Conservation (phyloP, 2,113 vertebrate species). For the Sinocyclocheilus anophthalmus region DNA sequence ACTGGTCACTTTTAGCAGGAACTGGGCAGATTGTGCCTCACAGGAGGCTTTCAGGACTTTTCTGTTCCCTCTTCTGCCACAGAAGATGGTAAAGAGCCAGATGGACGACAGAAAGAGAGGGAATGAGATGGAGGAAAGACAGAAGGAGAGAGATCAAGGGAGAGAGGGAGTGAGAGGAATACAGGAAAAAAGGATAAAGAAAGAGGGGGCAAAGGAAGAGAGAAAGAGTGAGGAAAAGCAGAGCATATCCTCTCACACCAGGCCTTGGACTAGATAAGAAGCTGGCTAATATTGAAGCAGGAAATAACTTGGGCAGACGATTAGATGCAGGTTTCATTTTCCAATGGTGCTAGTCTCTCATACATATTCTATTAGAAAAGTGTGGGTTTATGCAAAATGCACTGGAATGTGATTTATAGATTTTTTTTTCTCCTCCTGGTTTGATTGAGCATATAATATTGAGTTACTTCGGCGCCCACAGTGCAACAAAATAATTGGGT, state of each 20-base stretch:
- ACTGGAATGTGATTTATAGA: slow-evolving; percentile 57
- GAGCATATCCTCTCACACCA: slow-evolving; percentile 43
- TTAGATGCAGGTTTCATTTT: slow-evolving; percentile 60
- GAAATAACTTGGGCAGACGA: slow-evolving; percentile 60
- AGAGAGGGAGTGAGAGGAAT: background rate
- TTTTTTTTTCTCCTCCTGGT: slow-evolving; percentile 28
- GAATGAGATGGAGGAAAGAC: slow-evolving; percentile 33
- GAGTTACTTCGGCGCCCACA: slow-evolving; percentile 39
- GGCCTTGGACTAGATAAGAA: slow-evolving; percentile 56
- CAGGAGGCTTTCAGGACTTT: slow-evolving; percentile 12
- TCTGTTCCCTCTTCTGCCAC: slow-evolving; percentile 24
- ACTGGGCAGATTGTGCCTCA: slow-evolving; percentile 29
- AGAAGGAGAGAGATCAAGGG: slow-evolving; percentile 32
- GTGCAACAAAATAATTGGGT: slow-evolving; percentile 48
- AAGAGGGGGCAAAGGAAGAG: slow-evolving; percentile 63
- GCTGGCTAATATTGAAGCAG: slow-evolving; percentile 55
- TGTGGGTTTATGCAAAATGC: slow-evolving; percentile 50
- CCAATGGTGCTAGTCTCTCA: slow-evolving; percentile 52
- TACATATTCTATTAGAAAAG: slow-evolving; percentile 59
- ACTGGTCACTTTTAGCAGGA: background rate
- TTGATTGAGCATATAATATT: slow-evolving; percentile 44
- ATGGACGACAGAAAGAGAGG: slow-evolving; percentile 19
- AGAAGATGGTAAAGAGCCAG: slow-evolving; percentile 14
- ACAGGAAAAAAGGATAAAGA: background rate
- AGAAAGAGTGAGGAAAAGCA: slow-evolving; percentile 43